These are phyloP conservation scores for Lasioglossum albipes DNA, from an alignment of 1,140 invertebrate genomes.

Conservation along the genomic window DNA sequence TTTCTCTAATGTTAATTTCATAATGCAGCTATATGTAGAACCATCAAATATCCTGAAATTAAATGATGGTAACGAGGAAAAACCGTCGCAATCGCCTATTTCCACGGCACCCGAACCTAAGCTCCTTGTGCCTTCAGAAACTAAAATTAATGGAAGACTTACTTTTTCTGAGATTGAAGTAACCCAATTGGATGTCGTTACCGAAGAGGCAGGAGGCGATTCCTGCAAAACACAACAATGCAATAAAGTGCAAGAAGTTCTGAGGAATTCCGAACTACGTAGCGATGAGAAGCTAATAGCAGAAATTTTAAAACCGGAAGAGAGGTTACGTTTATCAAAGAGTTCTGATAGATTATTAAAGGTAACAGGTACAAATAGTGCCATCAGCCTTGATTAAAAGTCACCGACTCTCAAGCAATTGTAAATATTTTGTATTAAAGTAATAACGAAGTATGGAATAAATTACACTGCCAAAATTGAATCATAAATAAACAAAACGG, in stretches of 20 bases:
- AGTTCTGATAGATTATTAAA: slow-evolving; percentile 76
- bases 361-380: slow-evolving; percentile 76
- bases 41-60: slow-evolving; percentile 69
- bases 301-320: slow-evolving; percentile 73
- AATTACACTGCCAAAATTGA: slow-evolving; percentile 68
- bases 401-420: slow-evolving; percentile 68
- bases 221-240: slow-evolving; percentile 21
- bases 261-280: slow-evolving; percentile 53
- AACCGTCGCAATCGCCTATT: slow-evolving; percentile 53
- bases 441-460: slow-evolving; percentile 70
- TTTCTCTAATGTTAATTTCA: slow-evolving; percentile 16
- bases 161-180: slow-evolving; percentile 62
- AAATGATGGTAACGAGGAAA: slow-evolving; percentile 62
- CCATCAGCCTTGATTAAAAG: slow-evolving; percentile 78
- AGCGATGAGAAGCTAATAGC: slow-evolving; percentile 76
- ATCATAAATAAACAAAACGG: neutral
- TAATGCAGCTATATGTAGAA: slow-evolving; percentile 68
- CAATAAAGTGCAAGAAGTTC: slow-evolving; percentile 44
- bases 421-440: slow-evolving; percentile 78
- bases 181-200: slow-evolving; percentile 57
- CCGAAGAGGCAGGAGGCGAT: slow-evolving; percentile 49
- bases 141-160: slow-evolving; percentile 70
- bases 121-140: slow-evolving; percentile 54
- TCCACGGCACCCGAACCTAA: slow-evolving; percentile 44
- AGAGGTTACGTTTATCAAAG: slow-evolving; percentile 70